Conservation (phyloP, 2,888 invertebrate genomes). For the Clunio marinus region DNA sequence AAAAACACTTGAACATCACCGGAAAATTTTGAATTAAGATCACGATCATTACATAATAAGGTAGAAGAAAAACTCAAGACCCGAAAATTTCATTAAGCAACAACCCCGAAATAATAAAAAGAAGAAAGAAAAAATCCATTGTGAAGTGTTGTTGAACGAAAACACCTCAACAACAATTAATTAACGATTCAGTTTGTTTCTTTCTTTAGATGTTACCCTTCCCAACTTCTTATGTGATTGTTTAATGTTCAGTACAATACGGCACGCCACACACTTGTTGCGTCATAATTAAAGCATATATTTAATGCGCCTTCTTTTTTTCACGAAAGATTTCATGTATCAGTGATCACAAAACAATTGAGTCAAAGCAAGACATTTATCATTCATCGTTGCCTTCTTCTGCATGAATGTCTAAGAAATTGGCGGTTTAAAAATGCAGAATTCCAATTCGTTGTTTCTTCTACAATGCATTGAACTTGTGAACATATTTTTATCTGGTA, state of each 20-base stretch:
- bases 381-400: not conserved
- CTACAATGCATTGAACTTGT: slow-evolving; percentile 24
- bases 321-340: slow-evolving; percentile 38
- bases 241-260: slow-evolving; percentile 24
- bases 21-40: not conserved
- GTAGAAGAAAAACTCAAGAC: not conserved
- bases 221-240: slow-evolving; percentile 25
- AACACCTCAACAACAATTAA: slow-evolving; percentile 13
- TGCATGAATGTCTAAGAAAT: not conserved
- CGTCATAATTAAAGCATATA: slow-evolving; percentile 39
- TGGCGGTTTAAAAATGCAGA: not conserved
- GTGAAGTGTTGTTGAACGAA: slow-evolving; percentile 12
- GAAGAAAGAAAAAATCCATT: slow-evolving; percentile 4
- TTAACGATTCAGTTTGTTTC: slow-evolving; percentile 8
- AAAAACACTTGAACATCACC: no score
- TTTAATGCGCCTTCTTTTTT: slow-evolving; percentile 35
- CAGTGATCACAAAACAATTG: slow-evolving; percentile 36
- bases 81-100: slow-evolving; percentile 17
- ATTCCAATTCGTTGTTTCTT: not conserved
- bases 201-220: slow-evolving; percentile 17
- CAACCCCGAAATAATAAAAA: slow-evolving; percentile 1
- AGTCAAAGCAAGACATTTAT: slow-evolving; percentile 34
- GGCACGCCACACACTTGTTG: slow-evolving; percentile 33
- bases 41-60: slow-evolving; percentile 23
- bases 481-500: no score